Conservation (phyloP, 2,113 vertebrate genomes). For the Rhynchomys soricoides region DNA sequence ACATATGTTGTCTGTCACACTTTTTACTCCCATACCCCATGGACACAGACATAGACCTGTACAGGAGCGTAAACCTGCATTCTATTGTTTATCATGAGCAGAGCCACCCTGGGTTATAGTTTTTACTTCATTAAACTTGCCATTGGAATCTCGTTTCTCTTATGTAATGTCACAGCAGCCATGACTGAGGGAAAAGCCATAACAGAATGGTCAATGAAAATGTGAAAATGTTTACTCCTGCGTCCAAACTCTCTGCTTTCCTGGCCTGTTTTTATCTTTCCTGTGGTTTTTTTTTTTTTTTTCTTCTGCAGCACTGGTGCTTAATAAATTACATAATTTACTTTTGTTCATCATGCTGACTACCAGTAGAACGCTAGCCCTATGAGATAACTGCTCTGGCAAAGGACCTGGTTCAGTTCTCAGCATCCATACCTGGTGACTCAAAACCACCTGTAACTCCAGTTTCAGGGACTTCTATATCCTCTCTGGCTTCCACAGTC, state of each 20-base stretch:
- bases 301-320: neutral
- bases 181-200: neutral
- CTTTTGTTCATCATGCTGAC: neutral
- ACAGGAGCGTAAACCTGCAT: neutral
- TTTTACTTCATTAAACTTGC: neutral
- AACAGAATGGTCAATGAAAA: neutral
- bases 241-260: neutral
- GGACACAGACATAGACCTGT: neutral
- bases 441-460: neutral
- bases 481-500: neutral
- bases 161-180: neutral
- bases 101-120: neutral
- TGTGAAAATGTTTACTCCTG: neutral
- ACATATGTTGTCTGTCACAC: neutral
- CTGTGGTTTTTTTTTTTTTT: neutral
- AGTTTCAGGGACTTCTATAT: neutral
- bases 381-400: neutral
- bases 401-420: neutral
- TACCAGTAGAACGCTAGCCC: neutral
- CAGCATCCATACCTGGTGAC: neutral
- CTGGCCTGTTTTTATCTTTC: neutral
- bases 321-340: neutral
- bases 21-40: neutral
- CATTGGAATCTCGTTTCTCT: slow-evolving; percentile 17
- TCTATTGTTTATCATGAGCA: too few species aligned